Conservation (phyloP, 1,140 invertebrate genomes). For the Drosophila paulistorum region DNA sequence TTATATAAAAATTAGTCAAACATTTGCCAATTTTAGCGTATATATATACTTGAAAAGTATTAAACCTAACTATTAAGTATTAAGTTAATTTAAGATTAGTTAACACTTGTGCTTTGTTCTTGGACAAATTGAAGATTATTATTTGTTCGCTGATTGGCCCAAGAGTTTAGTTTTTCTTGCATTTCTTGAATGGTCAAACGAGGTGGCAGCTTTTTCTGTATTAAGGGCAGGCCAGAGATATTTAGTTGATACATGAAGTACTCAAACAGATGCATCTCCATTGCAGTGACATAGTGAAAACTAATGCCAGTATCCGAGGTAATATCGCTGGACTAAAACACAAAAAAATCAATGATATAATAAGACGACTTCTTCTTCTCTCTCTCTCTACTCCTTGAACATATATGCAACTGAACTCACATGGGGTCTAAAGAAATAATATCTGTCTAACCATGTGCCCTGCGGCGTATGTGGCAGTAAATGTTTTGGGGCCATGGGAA, state of each 20-base stretch:
- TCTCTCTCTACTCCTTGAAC: not conserved
- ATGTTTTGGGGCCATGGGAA: slow-evolving; percentile 88
- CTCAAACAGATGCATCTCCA: slow-evolving; percentile 94
- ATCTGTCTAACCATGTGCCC: slow-evolving; percentile 55
- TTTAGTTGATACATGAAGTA: slow-evolving; percentile 94
- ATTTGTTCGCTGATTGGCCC: slow-evolving; percentile 34
- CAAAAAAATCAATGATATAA: not conserved
- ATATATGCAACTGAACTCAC: slow-evolving; percentile 18
- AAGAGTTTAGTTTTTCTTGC: slow-evolving; percentile 52
- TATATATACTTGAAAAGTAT: too few relatives aligned
- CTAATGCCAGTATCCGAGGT: slow-evolving; percentile 94
- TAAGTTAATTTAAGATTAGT: too few relatives aligned
- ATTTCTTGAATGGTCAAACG: slow-evolving; percentile 40
- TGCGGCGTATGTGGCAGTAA: slow-evolving; percentile 88
- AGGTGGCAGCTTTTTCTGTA: slow-evolving; percentile 19
- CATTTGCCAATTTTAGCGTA: too few relatives aligned
- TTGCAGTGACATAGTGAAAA: slow-evolving; percentile 93
- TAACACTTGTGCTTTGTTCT: too few relatives aligned
- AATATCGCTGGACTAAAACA: slow-evolving; percentile 89
- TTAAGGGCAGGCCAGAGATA: slow-evolving; percentile 87
- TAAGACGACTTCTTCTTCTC: not conserved
- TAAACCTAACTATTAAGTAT: too few relatives aligned
- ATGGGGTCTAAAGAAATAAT: slow-evolving; percentile 84
- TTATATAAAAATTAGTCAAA: too few relatives aligned
- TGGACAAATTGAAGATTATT: not conserved